A percentile compares a stretch with the other conserved stretches of the same genome.
phyloP scores from a whole-genome alignment of 2,113 vertebrate species.

The Triplophysa tibetana region DNA sequence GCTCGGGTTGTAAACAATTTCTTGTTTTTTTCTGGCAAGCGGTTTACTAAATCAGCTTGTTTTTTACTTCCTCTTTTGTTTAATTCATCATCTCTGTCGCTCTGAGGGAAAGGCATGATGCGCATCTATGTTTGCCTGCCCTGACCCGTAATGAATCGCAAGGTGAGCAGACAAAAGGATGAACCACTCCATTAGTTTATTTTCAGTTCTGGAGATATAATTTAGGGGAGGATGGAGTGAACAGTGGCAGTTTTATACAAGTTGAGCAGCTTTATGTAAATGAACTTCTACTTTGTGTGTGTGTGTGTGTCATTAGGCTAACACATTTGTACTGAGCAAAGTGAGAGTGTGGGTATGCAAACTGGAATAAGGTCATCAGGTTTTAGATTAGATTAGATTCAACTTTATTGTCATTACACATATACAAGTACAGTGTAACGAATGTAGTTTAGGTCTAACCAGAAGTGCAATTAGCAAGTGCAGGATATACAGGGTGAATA shows the following conservation, averaged over 20 bases:
- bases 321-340: not conserved
- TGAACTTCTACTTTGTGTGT: not conserved
- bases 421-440: too few relatives aligned
- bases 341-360: not conserved
- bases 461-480: too few relatives aligned
- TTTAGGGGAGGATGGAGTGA: too few relatives aligned
- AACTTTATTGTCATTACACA: too few relatives aligned
- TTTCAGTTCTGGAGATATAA: too few relatives aligned
- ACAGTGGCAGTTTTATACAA: too few relatives aligned
- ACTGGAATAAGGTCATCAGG: constrained; percentile 14
- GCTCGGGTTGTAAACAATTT: not conserved
- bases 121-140: not conserved
- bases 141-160: not conserved
- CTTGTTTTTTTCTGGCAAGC: not conserved
- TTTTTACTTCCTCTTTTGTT: constrained; percentile 10
- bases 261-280: too few relatives aligned
- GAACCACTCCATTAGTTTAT: not conserved
- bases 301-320: not conserved
- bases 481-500: too few relatives aligned
- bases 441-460: too few relatives aligned
- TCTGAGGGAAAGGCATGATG: not conserved
- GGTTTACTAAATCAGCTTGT: constrained; percentile 17
- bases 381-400: too few relatives aligned
- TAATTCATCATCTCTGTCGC: constrained; percentile 13
- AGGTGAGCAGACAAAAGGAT: not conserved